Base-by-base conservation (phyloP, 2,113 vertebrate genomes). In the Semicossyphus pulcher region DNA sequence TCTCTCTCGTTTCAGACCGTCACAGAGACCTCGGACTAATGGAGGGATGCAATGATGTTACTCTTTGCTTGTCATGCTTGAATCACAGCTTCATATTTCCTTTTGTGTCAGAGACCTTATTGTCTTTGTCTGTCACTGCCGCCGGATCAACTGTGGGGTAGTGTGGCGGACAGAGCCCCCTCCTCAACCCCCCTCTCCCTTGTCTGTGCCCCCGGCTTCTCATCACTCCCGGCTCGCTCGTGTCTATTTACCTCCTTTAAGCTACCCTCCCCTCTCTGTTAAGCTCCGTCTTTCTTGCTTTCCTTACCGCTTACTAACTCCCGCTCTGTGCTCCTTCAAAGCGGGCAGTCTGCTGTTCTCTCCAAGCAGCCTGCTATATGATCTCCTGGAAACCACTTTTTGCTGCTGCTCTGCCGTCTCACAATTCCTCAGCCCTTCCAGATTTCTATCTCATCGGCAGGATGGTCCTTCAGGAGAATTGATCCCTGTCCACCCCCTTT, bases 311-410 rank as follows among this genome's bases (percentile, higher is more conserved):
- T 87, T 61, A 76, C 84, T 80, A 56, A 83, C 85, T 86, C 71
- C 87, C 81, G 90, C 86, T 89, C 87, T 63, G 90, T 52, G 65
- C 92, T 18, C 87, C 85, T 83, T 86, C 84, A 88, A 89, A 92
- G 87, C 85, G 80, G 82, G 66, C 82, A 74, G 87, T 89, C 91
- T 94, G 93, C 90, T 78, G 78, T 88, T 92, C 88, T 88, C 91
- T 94, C 89, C 87, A 71, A 57, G 88, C 88, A 87, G 92, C 91
- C 64, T 90, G 94, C 93, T 95, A 93, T 91, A 93, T 94, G 95
- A 96, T 95, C 93, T 94, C 91, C 84, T 68, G 89, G 93, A 94
- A 78, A 93, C 89, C 92, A 59, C 84, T 80, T 64, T 73, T 89
- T 58, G 18, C 32, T 44, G 57, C 84, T 76, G 81, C 62, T 72